A percentile compares a stretch with the other conserved stretches of the same genome.
These are phyloP conservation scores for Eulacestoma nigropectus DNA, from an alignment of 2,113 vertebrate species.

Conservation along the genomic window DNA sequence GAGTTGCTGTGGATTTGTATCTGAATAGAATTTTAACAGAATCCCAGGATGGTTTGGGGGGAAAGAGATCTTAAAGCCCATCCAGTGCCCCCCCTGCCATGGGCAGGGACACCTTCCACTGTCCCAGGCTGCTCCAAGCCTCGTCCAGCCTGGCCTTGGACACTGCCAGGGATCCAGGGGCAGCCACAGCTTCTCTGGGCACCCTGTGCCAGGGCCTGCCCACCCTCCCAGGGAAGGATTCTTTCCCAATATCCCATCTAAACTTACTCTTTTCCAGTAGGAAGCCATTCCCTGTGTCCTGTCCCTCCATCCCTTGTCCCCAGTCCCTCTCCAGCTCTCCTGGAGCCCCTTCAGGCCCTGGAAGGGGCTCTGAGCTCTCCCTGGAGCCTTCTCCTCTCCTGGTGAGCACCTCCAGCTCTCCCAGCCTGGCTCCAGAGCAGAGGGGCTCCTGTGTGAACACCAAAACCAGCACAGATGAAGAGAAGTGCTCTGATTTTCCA, in stretches of 20 bases:
- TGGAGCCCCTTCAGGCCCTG: not conserved
- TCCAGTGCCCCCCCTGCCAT: not conserved
- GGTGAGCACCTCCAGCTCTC: fast-evolving
- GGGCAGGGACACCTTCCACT: not conserved
- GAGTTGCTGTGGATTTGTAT: not conserved
- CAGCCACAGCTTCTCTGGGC: not conserved
- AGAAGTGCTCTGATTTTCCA: not conserved
- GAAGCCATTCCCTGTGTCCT: not conserved
- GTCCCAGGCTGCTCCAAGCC: not conserved
- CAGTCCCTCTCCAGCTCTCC: not conserved
- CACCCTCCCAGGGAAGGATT: fast-evolving
- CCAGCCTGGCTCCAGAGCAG: not conserved
- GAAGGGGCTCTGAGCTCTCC: not conserved
- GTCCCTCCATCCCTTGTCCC: not conserved
- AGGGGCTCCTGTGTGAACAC: not conserved
- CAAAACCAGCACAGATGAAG: not conserved
- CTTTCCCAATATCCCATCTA: not conserved
- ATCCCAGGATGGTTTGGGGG: not conserved
- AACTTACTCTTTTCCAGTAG: fast-evolving
- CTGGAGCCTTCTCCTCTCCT: not conserved
- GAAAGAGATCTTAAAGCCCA: not conserved
- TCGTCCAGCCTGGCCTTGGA: not conserved
- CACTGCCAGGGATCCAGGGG: not conserved
- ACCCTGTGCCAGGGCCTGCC: fast-evolving
- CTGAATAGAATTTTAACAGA: not conserved